phyloP scores from a whole-genome alignment of 2,888 invertebrate species.

The Tetragonisca angustula region DNA sequence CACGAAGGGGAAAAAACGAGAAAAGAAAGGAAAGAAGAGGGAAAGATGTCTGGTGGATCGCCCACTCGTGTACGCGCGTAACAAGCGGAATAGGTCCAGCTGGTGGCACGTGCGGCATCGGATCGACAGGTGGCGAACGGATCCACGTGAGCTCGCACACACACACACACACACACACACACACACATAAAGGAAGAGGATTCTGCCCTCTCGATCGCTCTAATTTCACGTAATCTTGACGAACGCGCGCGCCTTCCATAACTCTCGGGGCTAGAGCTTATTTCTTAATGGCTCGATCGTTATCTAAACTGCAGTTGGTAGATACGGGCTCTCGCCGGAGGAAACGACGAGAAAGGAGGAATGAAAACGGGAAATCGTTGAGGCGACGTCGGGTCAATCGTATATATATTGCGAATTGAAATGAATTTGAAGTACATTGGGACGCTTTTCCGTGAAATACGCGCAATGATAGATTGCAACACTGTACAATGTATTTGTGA shows the following conservation, averaged over 20 bases:
- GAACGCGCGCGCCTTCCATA: no score
- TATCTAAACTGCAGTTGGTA: background rate
- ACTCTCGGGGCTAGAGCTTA: no score
- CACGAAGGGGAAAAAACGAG: background rate
- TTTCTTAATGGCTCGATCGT: background rate
- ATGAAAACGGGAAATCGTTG: no score
- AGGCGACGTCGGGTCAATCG: no score
- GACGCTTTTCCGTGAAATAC: no score
- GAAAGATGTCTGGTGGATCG: background rate
- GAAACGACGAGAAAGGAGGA: no score
- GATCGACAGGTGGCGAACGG: slow-evolving; percentile 80
- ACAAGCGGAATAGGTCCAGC: slow-evolving; percentile 66
- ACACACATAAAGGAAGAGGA: no score
- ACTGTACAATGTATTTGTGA: no score
- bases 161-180: background rate
- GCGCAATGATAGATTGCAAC: no score
- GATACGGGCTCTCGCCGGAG: background rate
- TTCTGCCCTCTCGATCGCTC: background rate
- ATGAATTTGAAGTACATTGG: no score
- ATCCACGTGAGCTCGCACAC: background rate
- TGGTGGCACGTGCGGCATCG: slow-evolving; percentile 79
- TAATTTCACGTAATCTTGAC: background rate
- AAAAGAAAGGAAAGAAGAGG: background rate
- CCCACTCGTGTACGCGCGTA: no score
- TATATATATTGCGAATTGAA: no score